A percentile compares a stretch with the other conserved stretches of the same genome.
Evolutionary conservation across 2,113 vertebrate genomes (phyloP).

Genomic region (Macroglossus sobrinus): DNA sequence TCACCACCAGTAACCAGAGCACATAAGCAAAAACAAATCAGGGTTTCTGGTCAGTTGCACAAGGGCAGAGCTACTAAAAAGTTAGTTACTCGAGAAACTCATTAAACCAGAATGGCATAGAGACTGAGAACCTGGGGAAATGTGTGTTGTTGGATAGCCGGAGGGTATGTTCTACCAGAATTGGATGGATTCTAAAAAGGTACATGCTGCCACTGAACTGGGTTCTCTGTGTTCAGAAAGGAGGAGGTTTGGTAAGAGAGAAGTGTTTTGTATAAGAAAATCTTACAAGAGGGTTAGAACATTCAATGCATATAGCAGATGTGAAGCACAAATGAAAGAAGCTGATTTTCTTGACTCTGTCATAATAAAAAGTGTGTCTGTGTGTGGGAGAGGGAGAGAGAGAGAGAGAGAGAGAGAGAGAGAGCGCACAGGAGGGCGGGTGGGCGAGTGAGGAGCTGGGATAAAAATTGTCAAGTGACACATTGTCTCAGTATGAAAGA

Average conservation of each 20-base stretch:
- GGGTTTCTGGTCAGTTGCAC: neutral
- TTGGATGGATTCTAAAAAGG: neutral
- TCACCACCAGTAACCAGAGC: neutral
- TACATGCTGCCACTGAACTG: neutral
- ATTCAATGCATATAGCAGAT: neutral
- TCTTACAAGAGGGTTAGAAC: neutral
- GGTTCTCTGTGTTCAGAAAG: neutral
- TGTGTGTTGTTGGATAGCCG: neutral
- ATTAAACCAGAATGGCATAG: neutral
- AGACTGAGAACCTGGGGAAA: neutral
- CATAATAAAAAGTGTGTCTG: no score
- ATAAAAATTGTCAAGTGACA: neutral
- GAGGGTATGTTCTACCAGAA: neutral
- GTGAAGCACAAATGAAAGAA: neutral
- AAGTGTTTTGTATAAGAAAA: neutral
- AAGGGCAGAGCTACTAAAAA: neutral
- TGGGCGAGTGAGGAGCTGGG: neutral
- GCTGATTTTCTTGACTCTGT: neutral
- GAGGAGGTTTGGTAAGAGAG: neutral
- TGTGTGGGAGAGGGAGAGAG: neutral
- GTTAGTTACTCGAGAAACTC: neutral
- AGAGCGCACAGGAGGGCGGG: no score
- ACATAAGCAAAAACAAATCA: neutral
- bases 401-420: no score
- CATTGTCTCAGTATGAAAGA: neutral